These are phyloP conservation scores for Mystacornis crossleyi DNA, from an alignment of 2,113 vertebrate species.

Conservation along the genomic window DNA sequence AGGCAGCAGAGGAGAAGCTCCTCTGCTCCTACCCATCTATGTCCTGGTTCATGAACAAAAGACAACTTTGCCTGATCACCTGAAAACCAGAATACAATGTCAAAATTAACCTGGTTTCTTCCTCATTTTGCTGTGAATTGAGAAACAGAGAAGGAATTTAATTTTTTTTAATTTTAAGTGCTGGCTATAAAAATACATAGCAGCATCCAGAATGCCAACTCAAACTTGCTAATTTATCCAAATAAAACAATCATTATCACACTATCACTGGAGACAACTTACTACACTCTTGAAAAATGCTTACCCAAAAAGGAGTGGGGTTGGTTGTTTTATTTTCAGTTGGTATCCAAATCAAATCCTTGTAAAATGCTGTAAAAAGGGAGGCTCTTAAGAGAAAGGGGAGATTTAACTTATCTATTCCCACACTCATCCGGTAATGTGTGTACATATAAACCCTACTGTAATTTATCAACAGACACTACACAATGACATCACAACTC, in stretches of 20 bases:
- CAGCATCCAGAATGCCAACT: neutral
- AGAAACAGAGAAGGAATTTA: neutral
- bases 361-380: neutral
- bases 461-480: neutral
- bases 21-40: neutral
- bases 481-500: neutral
- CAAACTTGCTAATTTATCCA: neutral
- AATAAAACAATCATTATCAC: neutral
- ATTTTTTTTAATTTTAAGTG: neutral
- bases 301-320: neutral
- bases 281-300: neutral
- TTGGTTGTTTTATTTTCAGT: neutral
- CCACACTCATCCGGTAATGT: neutral
- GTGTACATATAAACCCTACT: neutral
- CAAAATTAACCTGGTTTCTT: neutral
- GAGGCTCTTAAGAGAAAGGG: neutral
- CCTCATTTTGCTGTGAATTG: neutral
- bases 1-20: neutral
- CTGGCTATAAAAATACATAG: neutral
- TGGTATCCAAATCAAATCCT: neutral
- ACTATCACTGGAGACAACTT: neutral
- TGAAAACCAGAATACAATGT: neutral
- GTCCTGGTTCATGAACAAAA: fast-evolving
- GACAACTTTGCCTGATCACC: neutral
- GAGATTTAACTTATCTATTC: neutral